Base-by-base conservation (phyloP, 2,113 vertebrate genomes). In the Epinephelus lanceolatus region DNA sequence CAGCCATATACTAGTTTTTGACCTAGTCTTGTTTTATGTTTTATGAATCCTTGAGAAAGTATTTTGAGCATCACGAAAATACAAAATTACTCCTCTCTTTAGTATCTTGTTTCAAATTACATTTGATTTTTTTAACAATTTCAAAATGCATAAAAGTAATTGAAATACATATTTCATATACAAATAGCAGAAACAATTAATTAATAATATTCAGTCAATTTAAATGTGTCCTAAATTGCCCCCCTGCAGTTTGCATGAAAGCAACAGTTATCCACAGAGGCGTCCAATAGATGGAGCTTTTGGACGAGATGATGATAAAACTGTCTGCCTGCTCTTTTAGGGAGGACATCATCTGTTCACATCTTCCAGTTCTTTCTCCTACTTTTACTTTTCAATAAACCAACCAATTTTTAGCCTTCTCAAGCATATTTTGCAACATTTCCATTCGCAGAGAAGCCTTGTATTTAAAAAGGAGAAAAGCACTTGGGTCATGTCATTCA, bases 231-330 rank as follows among this genome's bases (percentile, higher is more conserved):
- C 71, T 52, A 42, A 76, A 67, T 6, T 61, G 14, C 57, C 23
- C 70, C 8, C 47, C 17, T 62, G 42, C 33, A 52, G 56, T 69
- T 76, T 25, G 69, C 21, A 23, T 65, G 47, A 86, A 37, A 83
- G 69, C 49, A 78, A 55, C 66, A 55, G 21, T 4, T 77, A 72
- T 63, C 75, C 47, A 49, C 17, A 66, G 71, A 84, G 10, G 47
- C 47, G 27, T 82, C 71, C 63, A 78, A 87, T 80, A 76, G 78
- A 85, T 79, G 72, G 68, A 87, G 85, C 77, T 70, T 77, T 87
- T 80, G 72, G 66, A 45, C 23, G 30, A 84, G 59, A 74, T 75
- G 56, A 77, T 37, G 33, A 37, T 84, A 68, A 80, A 83, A 81
- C 49, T 68, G 55, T 81, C 77, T 55, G 15, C 45, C 65, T 63